Conservation (phyloP, 2,888 invertebrate genomes). For the Lasioglossum calceatum region DNA sequence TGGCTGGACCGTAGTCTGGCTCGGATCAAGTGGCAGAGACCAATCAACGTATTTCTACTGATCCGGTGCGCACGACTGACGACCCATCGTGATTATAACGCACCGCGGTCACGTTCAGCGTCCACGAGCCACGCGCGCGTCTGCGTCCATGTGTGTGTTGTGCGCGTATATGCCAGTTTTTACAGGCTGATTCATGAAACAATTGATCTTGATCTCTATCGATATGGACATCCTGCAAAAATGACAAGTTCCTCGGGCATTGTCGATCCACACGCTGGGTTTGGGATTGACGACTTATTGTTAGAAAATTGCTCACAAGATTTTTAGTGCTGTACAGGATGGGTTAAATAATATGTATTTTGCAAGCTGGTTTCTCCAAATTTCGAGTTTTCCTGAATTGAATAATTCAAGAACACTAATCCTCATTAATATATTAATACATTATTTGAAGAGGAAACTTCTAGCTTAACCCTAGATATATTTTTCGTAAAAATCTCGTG, state of each 20-base stretch:
- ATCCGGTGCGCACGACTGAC: slow-evolving; percentile 73
- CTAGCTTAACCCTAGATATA: too few species aligned
- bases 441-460: too few species aligned
- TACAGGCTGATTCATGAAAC: slow-evolving; percentile 45
- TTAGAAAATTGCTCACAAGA: too few species aligned
- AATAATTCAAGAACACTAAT: too few species aligned
- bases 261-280: neutral
- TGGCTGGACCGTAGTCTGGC: slow-evolving; percentile 38
- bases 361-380: too few species aligned
- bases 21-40: slow-evolving; percentile 78
- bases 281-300: too few species aligned
- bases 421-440: too few species aligned
- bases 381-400: too few species aligned
- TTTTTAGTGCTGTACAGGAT: too few species aligned
- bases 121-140: neutral
- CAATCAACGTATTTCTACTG: slow-evolving; percentile 81
- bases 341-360: too few species aligned
- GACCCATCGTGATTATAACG: slow-evolving; percentile 79
- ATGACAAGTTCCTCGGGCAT: neutral
- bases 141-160: neutral
- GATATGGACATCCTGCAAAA: neutral
- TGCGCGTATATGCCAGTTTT: too few species aligned
- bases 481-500: too few species aligned
- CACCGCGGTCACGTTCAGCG: slow-evolving; percentile 60
- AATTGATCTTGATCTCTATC: neutral